Conservation (phyloP, 2,797 vertebrate species). For the Sus cebifrons region DNA sequence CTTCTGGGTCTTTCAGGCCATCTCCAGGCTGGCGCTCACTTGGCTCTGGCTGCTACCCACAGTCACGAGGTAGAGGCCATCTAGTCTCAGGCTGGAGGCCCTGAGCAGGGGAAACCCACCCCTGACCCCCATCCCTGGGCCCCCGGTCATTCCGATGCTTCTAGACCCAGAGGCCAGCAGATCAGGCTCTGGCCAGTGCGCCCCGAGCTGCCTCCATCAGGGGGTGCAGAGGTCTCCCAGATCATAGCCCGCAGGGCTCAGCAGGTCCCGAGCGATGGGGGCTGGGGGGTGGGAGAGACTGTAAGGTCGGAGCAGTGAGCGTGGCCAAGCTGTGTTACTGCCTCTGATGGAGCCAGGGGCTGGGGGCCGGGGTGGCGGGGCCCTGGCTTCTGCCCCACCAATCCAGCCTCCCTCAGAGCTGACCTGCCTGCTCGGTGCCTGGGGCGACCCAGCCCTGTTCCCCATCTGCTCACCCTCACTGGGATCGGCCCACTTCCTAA, state of each 20-base stretch:
- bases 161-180: not conserved
- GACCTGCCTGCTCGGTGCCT: not conserved
- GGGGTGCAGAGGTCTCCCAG: not conserved
- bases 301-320: not conserved
- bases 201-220: not conserved
- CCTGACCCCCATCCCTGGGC: not conserved
- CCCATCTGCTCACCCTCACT: not conserved
- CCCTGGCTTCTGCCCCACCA: not conserved
- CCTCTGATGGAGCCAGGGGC: not conserved
- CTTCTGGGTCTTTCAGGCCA: not conserved
- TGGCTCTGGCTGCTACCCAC: not conserved
- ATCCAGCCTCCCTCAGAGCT: not conserved
- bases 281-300: accelerated
- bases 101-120: not conserved
- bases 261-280: not conserved
- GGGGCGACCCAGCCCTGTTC: not conserved
- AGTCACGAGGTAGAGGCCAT: not conserved
- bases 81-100: not conserved
- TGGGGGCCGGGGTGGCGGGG: not conserved
- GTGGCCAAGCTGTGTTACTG: accelerated
- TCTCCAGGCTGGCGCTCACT: not conserved
- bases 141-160: not conserved
- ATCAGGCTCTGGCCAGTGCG: not conserved
- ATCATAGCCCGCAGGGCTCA: not conserved
- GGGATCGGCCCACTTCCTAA: too few species aligned